Evolutionary conservation across 2,113 vertebrate genomes (phyloP).

Genomic region (Bagarius yarrelli): DNA sequence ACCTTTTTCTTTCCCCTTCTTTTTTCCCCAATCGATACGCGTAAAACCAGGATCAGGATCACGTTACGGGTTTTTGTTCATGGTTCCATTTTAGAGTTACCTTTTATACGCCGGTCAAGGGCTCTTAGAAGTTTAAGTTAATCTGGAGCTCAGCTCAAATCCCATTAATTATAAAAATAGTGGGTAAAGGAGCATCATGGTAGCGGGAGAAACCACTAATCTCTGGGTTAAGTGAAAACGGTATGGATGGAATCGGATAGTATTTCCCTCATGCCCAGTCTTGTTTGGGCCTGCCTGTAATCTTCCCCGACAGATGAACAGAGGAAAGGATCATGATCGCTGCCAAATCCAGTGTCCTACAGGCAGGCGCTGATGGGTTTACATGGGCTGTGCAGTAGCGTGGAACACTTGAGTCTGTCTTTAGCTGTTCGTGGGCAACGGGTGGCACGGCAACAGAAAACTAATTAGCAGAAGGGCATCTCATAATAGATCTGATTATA

Average conservation of each 20-base stretch:
- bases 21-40: constrained; percentile 17
- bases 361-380: constrained; percentile 36
- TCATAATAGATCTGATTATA: constrained; percentile 17
- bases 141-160: background rate
- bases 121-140: constrained; percentile 19
- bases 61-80: constrained; percentile 11
- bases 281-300: constrained; percentile 34
- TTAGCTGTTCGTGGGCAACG: constrained; percentile 26
- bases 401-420: constrained; percentile 19
- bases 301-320: constrained; percentile 42
- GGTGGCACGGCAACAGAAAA: constrained; percentile 39
- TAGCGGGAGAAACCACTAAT: constrained; percentile 28
- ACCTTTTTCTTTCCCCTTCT: constrained; percentile 16
- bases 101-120: constrained; percentile 2
- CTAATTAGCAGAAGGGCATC: constrained; percentile 45
- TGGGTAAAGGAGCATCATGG: background rate
- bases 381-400: constrained; percentile 29
- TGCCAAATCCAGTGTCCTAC: constrained; percentile 33
- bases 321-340: constrained; percentile 35
- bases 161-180: constrained; percentile 25
- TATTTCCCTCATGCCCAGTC: constrained; percentile 37
- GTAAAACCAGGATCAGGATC: constrained; percentile 31
- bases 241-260: constrained; percentile 21
- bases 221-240: background rate
- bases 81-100: constrained; percentile 32